Evolutionary conservation across 1,140 invertebrate genomes (phyloP).

Genomic region (Bactericera cockerelli): DNA sequence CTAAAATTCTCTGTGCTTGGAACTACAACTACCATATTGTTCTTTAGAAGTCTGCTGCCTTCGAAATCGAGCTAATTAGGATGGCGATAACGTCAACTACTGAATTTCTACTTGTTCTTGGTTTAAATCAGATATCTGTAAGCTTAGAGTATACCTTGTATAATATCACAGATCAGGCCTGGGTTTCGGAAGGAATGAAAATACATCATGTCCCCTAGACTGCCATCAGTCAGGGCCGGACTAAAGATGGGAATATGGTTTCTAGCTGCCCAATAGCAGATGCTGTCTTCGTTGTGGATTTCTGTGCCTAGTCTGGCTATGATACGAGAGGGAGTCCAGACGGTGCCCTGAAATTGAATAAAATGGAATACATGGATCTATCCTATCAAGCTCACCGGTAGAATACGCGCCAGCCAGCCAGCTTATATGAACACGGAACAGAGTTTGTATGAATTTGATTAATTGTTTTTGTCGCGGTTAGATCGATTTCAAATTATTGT

Average conservation of each 20-base stretch:
- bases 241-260: constrained; percentile 98
- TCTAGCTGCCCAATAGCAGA: constrained; percentile 95
- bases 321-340: constrained; percentile 91
- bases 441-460: too few species aligned
- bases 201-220: constrained; percentile 98
- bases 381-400: too few species aligned
- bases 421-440: too few species aligned
- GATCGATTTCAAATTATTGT: too few species aligned
- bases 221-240: constrained; percentile 96
- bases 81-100: too few species aligned
- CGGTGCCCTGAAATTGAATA: constrained; percentile 31
- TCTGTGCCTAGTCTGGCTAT: constrained; percentile 69
- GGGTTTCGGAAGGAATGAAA: constrained; percentile 91
- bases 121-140: too few species aligned
- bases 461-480: too few species aligned
- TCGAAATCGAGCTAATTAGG: too few species aligned
- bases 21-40: not conserved
- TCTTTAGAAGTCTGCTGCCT: too few species aligned
- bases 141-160: too few species aligned
- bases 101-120: too few species aligned
- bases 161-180: constrained; percentile 84
- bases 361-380: not conserved
- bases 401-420: too few species aligned
- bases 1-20: not conserved
- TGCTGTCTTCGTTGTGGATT: constrained; percentile 80